A percentile compares a stretch with the other conserved stretches of the same genome.
Conservation (phyloP, 2,797 vertebrate genomes). For the Acestrorhynchus altus region DNA sequence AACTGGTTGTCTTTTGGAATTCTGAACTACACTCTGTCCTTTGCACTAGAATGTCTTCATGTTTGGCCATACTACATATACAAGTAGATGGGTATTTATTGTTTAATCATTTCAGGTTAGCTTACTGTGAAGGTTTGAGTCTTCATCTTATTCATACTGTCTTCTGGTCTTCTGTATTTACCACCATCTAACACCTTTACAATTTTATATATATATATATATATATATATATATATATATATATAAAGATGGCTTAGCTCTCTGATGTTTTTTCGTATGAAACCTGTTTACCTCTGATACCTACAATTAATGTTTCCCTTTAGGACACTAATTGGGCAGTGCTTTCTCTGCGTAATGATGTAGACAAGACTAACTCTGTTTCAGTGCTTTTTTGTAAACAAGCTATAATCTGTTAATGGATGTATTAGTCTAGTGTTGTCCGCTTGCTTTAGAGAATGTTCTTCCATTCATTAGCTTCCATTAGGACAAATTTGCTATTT, state of each 20-base stretch:
- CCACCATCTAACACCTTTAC: background rate
- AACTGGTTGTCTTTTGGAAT: too few relatives aligned
- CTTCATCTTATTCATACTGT: too few relatives aligned
- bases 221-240: too few relatives aligned
- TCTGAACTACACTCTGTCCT: too few relatives aligned
- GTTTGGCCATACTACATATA: too few relatives aligned
- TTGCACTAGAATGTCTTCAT: too few relatives aligned
- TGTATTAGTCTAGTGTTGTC: constrained; percentile 2
- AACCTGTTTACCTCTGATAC: background rate
- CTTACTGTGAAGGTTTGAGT: too few relatives aligned
- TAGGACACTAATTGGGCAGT: background rate
- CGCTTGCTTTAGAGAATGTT: constrained; percentile 16
- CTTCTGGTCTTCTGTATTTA: too few relatives aligned
- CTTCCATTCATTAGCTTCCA: constrained; percentile 50
- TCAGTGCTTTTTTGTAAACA: constrained; percentile 16
- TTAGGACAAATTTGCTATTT: constrained; percentile 49
- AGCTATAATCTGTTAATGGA: background rate
- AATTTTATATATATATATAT: too few relatives aligned
- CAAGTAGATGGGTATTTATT: too few relatives aligned
- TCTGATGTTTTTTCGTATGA: background rate
- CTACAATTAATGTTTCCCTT: background rate
- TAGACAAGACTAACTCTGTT: background rate
- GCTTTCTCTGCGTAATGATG: background rate
- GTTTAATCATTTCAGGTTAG: too few relatives aligned
- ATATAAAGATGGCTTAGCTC: background rate